phyloP scores from a whole-genome alignment of 2,888 invertebrate species.

The Phorcus lineatus region DNA sequence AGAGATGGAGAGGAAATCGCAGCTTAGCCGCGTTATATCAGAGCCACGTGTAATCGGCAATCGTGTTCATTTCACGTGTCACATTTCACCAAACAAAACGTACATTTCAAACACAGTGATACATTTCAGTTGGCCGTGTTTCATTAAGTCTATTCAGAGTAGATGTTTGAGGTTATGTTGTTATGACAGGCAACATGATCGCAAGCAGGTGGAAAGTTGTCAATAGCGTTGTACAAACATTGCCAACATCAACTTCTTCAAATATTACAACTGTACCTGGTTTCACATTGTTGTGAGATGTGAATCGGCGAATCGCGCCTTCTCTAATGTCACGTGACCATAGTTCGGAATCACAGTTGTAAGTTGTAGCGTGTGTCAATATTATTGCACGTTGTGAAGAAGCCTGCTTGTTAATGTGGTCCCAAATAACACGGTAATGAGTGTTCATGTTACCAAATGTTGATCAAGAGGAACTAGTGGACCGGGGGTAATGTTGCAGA shows the following conservation, averaged over 20 bases:
- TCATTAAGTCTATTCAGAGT: not conserved
- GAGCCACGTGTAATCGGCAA: slow-evolving; percentile 1
- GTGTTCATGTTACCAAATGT: slow-evolving; percentile 6
- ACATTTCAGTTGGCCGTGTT: not conserved
- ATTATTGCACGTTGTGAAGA: not conserved
- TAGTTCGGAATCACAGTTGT: too few species aligned
- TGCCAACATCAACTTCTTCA: not conserved
- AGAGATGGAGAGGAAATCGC: not conserved
- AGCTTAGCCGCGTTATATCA: not conserved
- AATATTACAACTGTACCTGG: not conserved
- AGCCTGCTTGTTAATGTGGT: not conserved
- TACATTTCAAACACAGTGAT: slow-evolving; percentile 14
- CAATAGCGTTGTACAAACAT: not conserved
- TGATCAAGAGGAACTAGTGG: not conserved
- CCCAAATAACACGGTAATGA: slow-evolving; percentile 7
- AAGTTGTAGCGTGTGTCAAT: not conserved
- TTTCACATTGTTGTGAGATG: slow-evolving; percentile 2
- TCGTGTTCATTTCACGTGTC: slow-evolving; percentile 12
- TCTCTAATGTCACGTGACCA: not conserved
- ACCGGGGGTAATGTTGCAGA: not conserved
- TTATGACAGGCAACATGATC: slow-evolving; percentile 9
- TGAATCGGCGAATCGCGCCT: not conserved
- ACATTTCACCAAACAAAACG: slow-evolving; percentile 12
- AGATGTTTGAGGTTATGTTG: not conserved
- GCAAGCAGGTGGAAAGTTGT: not conserved